Percentiles rank a stretch among this genome's conserved stretches.
These are phyloP conservation scores for Amphibalanus amphitrite DNA, from an alignment of 1,140 invertebrate species.

Conservation along the genomic window DNA sequence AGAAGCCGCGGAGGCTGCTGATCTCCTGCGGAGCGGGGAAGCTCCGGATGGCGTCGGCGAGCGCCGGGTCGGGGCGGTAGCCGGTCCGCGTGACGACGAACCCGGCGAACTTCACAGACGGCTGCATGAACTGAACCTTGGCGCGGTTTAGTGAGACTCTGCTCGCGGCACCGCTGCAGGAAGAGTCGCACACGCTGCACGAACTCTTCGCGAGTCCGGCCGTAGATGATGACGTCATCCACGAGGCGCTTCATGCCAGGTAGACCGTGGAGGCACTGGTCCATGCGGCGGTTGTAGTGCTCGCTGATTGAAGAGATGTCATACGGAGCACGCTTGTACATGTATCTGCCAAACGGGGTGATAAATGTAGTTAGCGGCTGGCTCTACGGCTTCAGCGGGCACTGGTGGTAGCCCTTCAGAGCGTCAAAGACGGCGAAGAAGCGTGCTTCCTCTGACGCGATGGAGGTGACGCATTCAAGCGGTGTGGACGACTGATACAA, in stretches of 20 bases:
- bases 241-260: background rate
- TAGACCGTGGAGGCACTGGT: background rate
- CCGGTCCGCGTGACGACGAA: background rate
- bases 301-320: background rate
- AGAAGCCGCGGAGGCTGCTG: conserved; percentile 8
- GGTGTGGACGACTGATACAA: background rate
- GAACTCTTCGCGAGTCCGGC: background rate
- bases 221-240: background rate
- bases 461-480: background rate
- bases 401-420: background rate
- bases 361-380: background rate
- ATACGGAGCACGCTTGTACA: background rate
- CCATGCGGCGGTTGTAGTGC: background rate
- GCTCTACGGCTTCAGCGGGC: background rate
- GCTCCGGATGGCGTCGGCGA: background rate
- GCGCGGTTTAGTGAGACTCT: background rate
- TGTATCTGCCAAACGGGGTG: background rate
- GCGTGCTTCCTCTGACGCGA: background rate
- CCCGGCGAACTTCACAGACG: background rate
- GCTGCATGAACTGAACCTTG: background rate
- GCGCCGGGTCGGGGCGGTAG: background rate
- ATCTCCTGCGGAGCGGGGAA: conserved; percentile 1
- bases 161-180: background rate
- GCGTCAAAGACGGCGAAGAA: background rate
- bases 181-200: background rate